Base-by-base conservation (phyloP, 1,140 invertebrate species). In the Odontomachus brunneus region DNA sequence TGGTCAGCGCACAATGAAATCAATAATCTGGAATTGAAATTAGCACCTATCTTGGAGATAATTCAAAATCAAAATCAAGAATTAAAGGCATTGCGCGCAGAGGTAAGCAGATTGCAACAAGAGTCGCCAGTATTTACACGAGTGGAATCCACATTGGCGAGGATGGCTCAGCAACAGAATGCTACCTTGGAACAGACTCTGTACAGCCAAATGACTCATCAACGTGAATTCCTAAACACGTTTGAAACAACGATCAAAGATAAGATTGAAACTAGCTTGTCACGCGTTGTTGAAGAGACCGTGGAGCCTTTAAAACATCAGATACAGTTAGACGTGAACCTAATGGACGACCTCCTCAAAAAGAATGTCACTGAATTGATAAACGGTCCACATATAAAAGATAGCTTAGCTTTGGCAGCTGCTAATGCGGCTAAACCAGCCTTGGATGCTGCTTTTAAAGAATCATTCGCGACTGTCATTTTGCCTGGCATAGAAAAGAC, bases 401-500 rank as follows among this genome's bases (percentile, higher is more conserved):
- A 98, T 84, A 94, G 95, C 0, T 94, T 98, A 67, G 96, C 96
- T 76, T 92, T 95, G 33, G 95, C 96, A 0, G 95, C 97, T 11
- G 95, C 96, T 1, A 95, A 95, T 75, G 95, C 96, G 0, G 93
- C 97, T 14, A 95, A 96, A 89, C 95, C 95, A 1, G 95, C 95
- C 24, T 95, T 98, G 24, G 96, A 97, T 82, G 93, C 95, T 17
- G 96, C 96, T 62, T 98, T 97, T 92, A 96, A 96, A 83, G 96
- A 97, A 69, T 95, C 96, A 2, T 97, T 98, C 84, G 95, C 95
- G 49, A 96, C 95, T 60, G 95, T 96, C 74, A 93, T 98, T 19
- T 92, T 99, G 87, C 98, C 98, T 15, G 95, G 96, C 15, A 97
- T 98, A 95, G 98, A 99, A 91, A 97, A 97, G 91, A 96, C 97